Base-by-base conservation (phyloP, 2,888 invertebrate genomes). In the Campoletis raptor region DNA sequence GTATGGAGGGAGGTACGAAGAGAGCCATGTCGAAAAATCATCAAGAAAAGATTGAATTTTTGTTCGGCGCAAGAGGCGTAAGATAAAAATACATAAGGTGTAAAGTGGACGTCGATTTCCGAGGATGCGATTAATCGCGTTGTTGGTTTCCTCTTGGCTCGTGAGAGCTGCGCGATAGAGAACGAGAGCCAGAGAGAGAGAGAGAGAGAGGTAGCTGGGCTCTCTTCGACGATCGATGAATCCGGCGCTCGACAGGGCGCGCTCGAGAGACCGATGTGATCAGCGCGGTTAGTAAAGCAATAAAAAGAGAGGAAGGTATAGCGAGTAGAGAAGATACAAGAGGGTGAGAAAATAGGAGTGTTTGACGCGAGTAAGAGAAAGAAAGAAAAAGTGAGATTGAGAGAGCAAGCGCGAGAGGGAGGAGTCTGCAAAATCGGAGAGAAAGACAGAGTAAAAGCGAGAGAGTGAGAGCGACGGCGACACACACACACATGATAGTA, bases 201-300 rank as follows among this genome's bases (percentile, higher is more conserved):
- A 40, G 67, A 54, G 54, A 37, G 24, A 67, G 42, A 57, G 70
- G 37, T 8, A 18, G 30, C 57, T 70, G 80, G 57, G 77, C 24
- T 69, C 69, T 70, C 40, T 57, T 81, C 86, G 84, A 87, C 86
- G 84, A 87, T 87, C 86, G 86, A 87, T 87, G 86, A 87, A 78
- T 87, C 86, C 84, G 69, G 69, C 57, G 85, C 81, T 81, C 85
- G 87, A 85, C 81, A 86, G 87, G 89, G 83, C 86, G 87, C 82
- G 85, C 85, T 81, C 76, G 81, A 36, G 77, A 86, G 89, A 82
- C 90, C 90, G 89, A 93, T 89, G 92, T 92, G 89, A 92, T 91
- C 91, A 90, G 91, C 89, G 89, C 90, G 92, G 92, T 90, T 93
- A 92, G 92, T 93, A 92, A 84, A 72, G 78, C 76, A 84, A 72